Evolutionary conservation across 2,113 vertebrate species (phyloP), one percentile per base, ranked within the genome.

Genomic region (Nymphicus hollandicus): DNA sequence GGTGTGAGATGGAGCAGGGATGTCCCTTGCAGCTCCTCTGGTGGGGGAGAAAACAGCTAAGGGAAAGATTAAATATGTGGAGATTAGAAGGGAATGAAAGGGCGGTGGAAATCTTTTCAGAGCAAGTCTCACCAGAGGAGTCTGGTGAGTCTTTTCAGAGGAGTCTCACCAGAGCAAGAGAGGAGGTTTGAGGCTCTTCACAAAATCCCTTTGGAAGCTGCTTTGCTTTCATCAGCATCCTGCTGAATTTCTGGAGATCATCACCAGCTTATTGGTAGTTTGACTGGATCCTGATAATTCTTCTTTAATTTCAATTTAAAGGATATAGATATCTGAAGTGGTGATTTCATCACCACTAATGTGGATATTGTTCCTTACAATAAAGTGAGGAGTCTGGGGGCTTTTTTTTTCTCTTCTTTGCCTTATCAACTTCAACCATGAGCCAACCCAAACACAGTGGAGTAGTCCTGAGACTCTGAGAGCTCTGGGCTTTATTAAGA

Each of bases 11-110:
- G 20, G 58, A n/a, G 17, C 25, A 33, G 58, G 46, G 37, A 27
- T 25, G 33, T 44, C 39, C 61, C 84, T 20, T 16, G 43, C 13
- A 12, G 20, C 39, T 64, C 44, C 31, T 3, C 10, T 2, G 25
- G 29, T 27, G 18, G 15, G 6, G 17, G 22, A 61, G 24, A 20
- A 73, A 13, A n/a, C 61, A 53, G 39, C 20, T 4, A 13, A 53
- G 53, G 69, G 31, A 25, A 20, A 37, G 15, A 3, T 7, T 43
- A 50, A 37, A 10, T 16, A 5, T 11, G 10, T 0, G 2, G 24
- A 43, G 27, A 23, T 43, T 53, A 22, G 39, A 25, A 22, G 11
- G 17, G 14, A 3, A 6, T 2, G 19, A 35, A 10, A 58, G 5
- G 11, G 27, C 0, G 2, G 49, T 8, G 4, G 39, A 35, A 49